phyloP scores from a whole-genome alignment of 2,797 vertebrate genomes.

The Phoeniculus purpureus region DNA sequence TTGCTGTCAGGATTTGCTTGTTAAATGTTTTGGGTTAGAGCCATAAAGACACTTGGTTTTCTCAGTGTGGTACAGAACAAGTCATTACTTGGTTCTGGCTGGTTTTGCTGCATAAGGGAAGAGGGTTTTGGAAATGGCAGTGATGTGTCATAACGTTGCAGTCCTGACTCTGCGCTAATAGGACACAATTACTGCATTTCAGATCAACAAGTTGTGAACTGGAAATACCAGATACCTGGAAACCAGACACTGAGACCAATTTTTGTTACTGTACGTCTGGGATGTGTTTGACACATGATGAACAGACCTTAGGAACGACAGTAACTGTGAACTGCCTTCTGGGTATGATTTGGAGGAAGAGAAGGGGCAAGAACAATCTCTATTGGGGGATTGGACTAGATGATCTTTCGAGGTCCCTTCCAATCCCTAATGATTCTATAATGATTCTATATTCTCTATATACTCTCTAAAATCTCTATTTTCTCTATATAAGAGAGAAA shows the following conservation, averaged over 20 bases:
- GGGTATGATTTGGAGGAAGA: not conserved
- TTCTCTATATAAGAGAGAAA: not conserved
- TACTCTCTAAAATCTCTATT: too few relatives aligned
- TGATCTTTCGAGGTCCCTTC: too few relatives aligned
- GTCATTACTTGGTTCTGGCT: not conserved
- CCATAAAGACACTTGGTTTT: not conserved
- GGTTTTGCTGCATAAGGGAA: not conserved
- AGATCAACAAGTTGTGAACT: not conserved
- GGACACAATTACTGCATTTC: not conserved
- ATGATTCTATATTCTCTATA: too few relatives aligned
- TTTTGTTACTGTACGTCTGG: not conserved
- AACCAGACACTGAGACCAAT: not conserved
- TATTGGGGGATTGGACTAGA: too few relatives aligned
- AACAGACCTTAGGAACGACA: not conserved
- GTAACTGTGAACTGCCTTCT: not conserved
- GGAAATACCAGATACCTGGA: not conserved
- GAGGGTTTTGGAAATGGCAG: not conserved
- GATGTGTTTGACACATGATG: not conserved
- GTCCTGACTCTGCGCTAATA: not conserved
- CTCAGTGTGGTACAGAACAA: not conserved
- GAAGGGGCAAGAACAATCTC: not conserved
- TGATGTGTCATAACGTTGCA: rapidly evolving
- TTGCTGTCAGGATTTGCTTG: not conserved
- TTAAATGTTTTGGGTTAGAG: not conserved
- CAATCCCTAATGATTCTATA: too few relatives aligned